phyloP scores from a whole-genome alignment of 2,888 invertebrate species.

The Pinctada fucata region DNA sequence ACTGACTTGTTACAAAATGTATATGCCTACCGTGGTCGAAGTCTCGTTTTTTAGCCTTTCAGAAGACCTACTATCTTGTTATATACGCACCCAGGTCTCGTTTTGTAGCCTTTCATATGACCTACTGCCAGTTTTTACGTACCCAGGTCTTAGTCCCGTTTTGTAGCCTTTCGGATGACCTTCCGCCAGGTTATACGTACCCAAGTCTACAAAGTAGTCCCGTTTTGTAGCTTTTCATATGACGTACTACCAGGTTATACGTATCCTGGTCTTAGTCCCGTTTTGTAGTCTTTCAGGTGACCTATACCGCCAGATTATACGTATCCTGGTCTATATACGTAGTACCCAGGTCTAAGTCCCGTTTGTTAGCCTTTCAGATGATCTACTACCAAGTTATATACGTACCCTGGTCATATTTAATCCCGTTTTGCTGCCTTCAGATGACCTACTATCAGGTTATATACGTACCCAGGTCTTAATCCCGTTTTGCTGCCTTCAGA shows the following conservation, averaged over 20 bases:
- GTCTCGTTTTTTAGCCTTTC: too few relatives aligned
- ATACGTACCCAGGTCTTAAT: constrained; percentile 76
- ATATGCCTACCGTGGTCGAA: too few relatives aligned
- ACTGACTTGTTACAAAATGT: too few relatives aligned
- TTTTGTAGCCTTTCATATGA: constrained; percentile 77
- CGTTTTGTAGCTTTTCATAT: constrained; percentile 76
- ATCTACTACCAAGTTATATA: constrained; percentile 79
- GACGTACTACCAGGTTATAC: constrained; percentile 79
- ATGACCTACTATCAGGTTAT: constrained; percentile 79
- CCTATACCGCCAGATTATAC: constrained; percentile 79
- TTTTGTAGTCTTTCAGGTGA: constrained; percentile 78
- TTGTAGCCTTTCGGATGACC: constrained; percentile 78
- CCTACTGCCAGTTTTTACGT: constrained; percentile 79
- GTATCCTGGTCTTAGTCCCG: constrained; percentile 77
- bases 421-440: constrained; percentile 76
- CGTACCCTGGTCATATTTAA: constrained; percentile 77
- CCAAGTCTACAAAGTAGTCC: too few relatives aligned
- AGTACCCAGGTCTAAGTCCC: too few relatives aligned
- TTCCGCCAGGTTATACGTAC: constrained; percentile 79
- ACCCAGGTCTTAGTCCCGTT: constrained; percentile 76
- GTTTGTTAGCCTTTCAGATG: constrained; percentile 77
- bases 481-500: constrained; percentile 77
- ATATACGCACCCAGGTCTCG: constrained; percentile 77
- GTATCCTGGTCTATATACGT: too few relatives aligned
- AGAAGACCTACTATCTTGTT: too few relatives aligned